These are phyloP conservation scores for Helarctos malayanus DNA, from an alignment of 2,797 vertebrate genomes.

Conservation along the genomic window DNA sequence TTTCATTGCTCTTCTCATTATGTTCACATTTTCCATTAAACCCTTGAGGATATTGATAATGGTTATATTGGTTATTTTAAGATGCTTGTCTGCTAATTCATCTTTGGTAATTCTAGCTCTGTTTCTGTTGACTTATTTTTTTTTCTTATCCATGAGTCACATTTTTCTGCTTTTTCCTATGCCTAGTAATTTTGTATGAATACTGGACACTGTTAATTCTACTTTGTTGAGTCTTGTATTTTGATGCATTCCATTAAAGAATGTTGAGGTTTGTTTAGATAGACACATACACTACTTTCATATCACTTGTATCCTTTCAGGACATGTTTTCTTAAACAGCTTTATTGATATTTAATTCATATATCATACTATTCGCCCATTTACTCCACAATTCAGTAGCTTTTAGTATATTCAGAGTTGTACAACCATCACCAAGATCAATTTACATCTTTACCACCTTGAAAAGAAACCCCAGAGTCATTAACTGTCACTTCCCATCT, in stretches of 20 bases:
- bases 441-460: neutral
- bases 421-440: neutral
- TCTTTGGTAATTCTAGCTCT: neutral
- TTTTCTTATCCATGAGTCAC: neutral
- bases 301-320: neutral
- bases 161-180: slow-evolving; percentile 26
- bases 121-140: neutral
- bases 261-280: neutral
- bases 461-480: neutral
- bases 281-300: neutral
- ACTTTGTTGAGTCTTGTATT: neutral
- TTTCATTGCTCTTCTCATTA: neutral
- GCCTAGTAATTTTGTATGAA: neutral
- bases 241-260: neutral
- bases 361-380: neutral
- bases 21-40: neutral
- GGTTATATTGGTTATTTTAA: neutral
- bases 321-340: neutral
- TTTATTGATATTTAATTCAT: neutral
- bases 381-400: neutral
- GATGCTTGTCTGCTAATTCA: neutral
- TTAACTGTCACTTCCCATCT: neutral
- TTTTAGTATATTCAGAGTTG: neutral
- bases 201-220: neutral
- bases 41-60: neutral